Evolutionary conservation across 1,140 invertebrate genomes (phyloP), one percentile per base, ranked within the genome.

Genomic region (Octopus sinensis): DNA sequence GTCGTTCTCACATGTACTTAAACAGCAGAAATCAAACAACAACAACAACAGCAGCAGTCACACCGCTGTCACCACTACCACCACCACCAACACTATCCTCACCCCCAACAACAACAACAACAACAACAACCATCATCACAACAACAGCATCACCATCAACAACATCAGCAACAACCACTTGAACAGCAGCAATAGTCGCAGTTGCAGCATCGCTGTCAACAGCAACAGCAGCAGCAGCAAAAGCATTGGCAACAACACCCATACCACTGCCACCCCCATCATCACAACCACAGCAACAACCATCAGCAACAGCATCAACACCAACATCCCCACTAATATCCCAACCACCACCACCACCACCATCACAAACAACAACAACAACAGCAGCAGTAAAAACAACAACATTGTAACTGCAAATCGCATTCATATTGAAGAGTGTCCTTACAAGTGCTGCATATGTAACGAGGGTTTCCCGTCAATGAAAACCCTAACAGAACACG

Each of bases 391-490:
- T n/a, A 75, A n/a, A 12, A 56, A 56, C n/a, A 17, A 68, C 7
- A 56, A 53, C 4, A 71, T 53, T 17, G 71, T 78, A n/a, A 79
- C 53, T 4, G 78, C 76, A 54, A 54, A 79, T 68, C 80, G 52
- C 17, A 80, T 68, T 5, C 76, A 76, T 56, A 80, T 80, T 23
- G 84, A 82, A 4, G 86, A 82, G 76, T 85, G 84, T n/a, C 84
- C 84, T 52, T 84, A 82, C 4, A 83, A 76, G 54, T 43, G 73
- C 4, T 86, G 82, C 54, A 86, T 85, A 1, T 83, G 86, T 71
- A 84, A 88, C 73, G 85, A 87, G 73, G 78, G 76, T 17, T 87
- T 81, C 56, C 84, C 82, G 13, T 82, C 83, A 13, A 83, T 62
- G 30, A 88, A 23, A 1, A 81, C 82, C 10, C 81, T 76, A 56